A percentile compares a stretch with the other conserved stretches of the same genome.
Evolutionary conservation across 2,888 invertebrate species (phyloP).

Genomic region (Tolmerus cingulatus): DNA sequence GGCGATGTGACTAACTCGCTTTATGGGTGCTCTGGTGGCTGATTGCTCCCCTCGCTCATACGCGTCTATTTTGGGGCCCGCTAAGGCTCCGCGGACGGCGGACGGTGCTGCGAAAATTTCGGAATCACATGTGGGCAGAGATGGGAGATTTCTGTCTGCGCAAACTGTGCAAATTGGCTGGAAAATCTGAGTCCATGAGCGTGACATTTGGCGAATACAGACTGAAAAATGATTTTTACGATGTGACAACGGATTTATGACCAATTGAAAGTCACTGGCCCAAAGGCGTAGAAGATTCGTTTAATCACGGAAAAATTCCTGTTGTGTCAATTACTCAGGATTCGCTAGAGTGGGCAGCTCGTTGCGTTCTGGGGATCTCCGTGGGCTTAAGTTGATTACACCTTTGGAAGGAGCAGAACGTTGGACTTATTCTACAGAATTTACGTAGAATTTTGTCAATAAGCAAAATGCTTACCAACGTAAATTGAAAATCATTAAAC

Average conservation of each 20-base stretch:
- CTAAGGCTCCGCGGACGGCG: not conserved
- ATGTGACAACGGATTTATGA: slow-evolving; percentile 41
- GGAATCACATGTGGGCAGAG: slow-evolving; percentile 13
- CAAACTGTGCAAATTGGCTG: slow-evolving; percentile 18
- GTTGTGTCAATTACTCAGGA: not conserved
- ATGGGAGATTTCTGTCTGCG: not conserved
- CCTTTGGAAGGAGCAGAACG: not conserved
- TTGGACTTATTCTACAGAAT: not conserved
- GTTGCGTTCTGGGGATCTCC: not conserved
- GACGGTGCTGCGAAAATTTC: not conserved
- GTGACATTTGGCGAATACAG: slow-evolving; percentile 16
- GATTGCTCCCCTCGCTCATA: not conserved
- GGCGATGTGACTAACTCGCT: slow-evolving; percentile 12
- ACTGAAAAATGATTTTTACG: slow-evolving; percentile 26
- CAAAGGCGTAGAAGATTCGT: not conserved
- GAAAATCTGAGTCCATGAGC: slow-evolving; percentile 27
- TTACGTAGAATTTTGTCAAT: no score
- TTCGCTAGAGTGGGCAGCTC: not conserved
- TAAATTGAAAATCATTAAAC: no score
- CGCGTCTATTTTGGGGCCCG: not conserved
- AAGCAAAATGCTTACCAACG: no score
- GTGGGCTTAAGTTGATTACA: not conserved
- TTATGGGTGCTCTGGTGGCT: not conserved
- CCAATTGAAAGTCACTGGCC: slow-evolving; percentile 22
- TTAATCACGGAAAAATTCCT: not conserved